Percentiles rank a stretch among this genome's conserved stretches.
These are phyloP conservation scores for Drosophila arizonae DNA, from an alignment of 1,140 invertebrate species.

Conservation along the genomic window DNA sequence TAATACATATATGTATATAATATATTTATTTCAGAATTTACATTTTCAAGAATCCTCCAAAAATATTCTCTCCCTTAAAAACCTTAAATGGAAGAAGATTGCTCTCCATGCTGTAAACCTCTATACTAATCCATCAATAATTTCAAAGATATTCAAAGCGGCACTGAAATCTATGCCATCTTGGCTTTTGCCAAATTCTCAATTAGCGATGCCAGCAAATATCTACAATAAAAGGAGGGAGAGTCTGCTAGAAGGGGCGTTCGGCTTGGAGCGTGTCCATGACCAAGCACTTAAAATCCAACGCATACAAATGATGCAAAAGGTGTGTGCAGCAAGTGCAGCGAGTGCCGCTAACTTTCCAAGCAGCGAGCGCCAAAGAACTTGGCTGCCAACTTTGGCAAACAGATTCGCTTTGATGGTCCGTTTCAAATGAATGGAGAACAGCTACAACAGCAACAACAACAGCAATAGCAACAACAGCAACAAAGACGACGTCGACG, in stretches of 20 bases:
- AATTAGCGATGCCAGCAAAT: constrained; percentile 11
- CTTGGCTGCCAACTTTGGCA: constrained; percentile 29
- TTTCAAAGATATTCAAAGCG: neutral
- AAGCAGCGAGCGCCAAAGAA: neutral
- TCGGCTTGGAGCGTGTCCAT: constrained; percentile 28
- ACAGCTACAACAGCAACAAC: constrained; percentile 15
- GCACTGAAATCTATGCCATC: neutral
- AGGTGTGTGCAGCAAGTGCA: constrained; percentile 24
- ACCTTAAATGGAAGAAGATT: too few relatives aligned
- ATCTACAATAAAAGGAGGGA: neutral
- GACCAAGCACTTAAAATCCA: constrained; percentile 55
- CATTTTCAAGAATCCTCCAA: too few relatives aligned
- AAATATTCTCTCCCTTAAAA: too few relatives aligned
- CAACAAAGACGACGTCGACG: neutral
- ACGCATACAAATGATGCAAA: constrained; percentile 46
- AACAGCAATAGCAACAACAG: constrained; percentile 4
- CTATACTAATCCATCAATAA: too few relatives aligned
- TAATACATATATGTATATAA: too few relatives aligned
- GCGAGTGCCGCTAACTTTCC: constrained; percentile 18
- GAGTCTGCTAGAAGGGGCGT: constrained; percentile 6
- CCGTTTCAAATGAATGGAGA: constrained; percentile 36
- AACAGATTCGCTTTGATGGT: constrained; percentile 34
- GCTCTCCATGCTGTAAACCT: too few relatives aligned
- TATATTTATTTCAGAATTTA: too few relatives aligned
- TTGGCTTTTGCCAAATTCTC: constrained; percentile 7